A percentile compares a stretch with the other conserved stretches of the same genome.
phyloP scores from a whole-genome alignment of 1,140 invertebrate genomes.

The Popillia japonica region DNA sequence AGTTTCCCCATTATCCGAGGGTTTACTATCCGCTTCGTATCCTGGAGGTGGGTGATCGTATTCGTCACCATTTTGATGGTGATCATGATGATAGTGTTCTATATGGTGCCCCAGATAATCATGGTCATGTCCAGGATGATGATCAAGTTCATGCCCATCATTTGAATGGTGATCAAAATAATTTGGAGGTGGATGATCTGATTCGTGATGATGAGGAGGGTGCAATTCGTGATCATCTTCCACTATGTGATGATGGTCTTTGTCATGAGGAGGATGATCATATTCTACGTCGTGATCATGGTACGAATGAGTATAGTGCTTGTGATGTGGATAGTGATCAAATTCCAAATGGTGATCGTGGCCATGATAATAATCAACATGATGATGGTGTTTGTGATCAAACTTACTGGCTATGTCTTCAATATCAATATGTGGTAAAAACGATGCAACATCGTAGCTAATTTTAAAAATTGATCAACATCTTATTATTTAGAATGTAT shows the following conservation, averaged over 20 bases:
- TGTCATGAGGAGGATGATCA: not conserved
- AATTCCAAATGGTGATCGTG: not conserved
- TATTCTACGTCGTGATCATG: not conserved
- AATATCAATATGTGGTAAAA: conserved; percentile 5
- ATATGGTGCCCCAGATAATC: not conserved
- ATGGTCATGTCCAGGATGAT: not conserved
- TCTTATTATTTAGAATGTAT: too few species aligned
- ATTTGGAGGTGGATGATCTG: not conserved
- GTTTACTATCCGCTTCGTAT: too few species aligned
- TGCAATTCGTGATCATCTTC: not conserved
- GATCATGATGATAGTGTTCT: not conserved
- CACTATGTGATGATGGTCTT: not conserved
- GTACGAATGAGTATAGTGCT: not conserved
- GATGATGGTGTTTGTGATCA: not conserved
- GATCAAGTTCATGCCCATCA: not conserved
- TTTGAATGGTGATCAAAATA: not conserved
- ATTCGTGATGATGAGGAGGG: not conserved
- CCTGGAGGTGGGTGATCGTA: not conserved
- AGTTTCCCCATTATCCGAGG: not conserved
- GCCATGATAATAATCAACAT: not conserved
- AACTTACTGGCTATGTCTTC: conserved; percentile 25
- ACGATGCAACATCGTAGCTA: not conserved
- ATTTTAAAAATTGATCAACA: not conserved
- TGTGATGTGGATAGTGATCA: not conserved
- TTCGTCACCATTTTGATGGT: not conserved